These are phyloP conservation scores for Monodelphis domestica DNA, from an alignment of 2,797 vertebrate species.

Conservation along the genomic window DNA sequence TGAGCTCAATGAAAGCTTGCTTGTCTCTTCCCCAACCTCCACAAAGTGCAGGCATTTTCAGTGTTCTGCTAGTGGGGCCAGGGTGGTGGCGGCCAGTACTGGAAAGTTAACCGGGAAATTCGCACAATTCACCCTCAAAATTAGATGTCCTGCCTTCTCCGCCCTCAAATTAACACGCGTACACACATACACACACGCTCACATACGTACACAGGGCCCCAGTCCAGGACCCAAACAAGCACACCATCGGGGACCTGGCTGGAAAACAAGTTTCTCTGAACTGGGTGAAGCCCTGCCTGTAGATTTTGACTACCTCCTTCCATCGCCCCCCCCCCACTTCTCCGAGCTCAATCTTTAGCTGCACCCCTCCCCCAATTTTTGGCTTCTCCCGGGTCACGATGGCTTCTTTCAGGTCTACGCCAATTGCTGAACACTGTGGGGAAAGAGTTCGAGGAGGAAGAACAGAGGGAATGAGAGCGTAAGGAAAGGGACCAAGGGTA, in stretches of 20 bases:
- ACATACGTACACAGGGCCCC: constrained; percentile 12
- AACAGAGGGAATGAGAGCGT: too few relatives aligned
- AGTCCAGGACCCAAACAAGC: not conserved
- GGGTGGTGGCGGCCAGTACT: constrained; percentile 1
- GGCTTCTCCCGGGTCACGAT: constrained; percentile 66
- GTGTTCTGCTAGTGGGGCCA: not conserved
- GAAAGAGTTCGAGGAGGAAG: constrained; percentile 17
- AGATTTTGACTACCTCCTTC: not conserved
- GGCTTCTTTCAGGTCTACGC: constrained; percentile 64
- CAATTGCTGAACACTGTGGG: constrained; percentile 61
- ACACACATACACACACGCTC: not conserved
- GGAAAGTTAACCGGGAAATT: constrained; percentile 63
- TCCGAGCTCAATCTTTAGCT: not conserved
- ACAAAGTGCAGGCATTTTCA: not conserved
- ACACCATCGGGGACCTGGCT: not conserved
- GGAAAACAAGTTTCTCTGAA: constrained; percentile 40
- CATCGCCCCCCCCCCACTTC: constrained; percentile 40
- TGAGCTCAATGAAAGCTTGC: not conserved
- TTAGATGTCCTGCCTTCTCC: constrained; percentile 47
- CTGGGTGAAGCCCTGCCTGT: constrained; percentile 10
- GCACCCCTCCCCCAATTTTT: not conserved
- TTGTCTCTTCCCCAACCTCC: not conserved
- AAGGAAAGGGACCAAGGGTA: not conserved
- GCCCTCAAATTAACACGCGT: not conserved
- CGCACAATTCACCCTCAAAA: constrained; percentile 63